Evolutionary conservation across 2,797 vertebrate species (phyloP), one percentile per base, ranked within the genome.

Genomic region (Mionectes olivaceus): DNA sequence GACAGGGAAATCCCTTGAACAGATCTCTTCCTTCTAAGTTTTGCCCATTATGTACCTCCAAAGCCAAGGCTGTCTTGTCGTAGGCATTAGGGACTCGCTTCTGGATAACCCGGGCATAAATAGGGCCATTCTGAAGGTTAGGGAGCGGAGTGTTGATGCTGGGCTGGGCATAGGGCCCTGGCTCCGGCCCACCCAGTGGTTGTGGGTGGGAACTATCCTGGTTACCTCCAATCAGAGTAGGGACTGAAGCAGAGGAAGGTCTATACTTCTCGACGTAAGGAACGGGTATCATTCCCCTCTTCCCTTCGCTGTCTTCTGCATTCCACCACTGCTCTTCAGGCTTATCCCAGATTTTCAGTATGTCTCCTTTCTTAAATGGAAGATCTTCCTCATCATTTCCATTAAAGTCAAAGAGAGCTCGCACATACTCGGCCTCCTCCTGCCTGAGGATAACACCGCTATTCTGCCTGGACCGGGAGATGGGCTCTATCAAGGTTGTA

Each of bases 281-380:
- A 96, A 99, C 99, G 10, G 99, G 99, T 92, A 99, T 99, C 99
- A 99, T 99, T 94, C 99, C 99, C 33, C 98, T 98, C 90, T 99
- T 98, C 92, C 99, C 99, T 75, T 99, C 99, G 64, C 97, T 98
- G 98, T 99, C 99, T 98, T 99, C 98, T 55, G 99, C 99, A 22
- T 99, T 99, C 99, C 99, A 99, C 99, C 99, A 99, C 96, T 99
- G 99, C 98, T 99, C 99, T 98, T 99, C 99, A 22, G 99, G 99
- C 90, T 99, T 99, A 98, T 99, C 99, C 55, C 99, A 97, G 94
- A 99, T 99, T 86, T 98, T 98, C 81, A 99, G 98, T 80, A 99
- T 97, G 91, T 99, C 99, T 56, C 99, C 99, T 98, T 99, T 99
- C 97, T 99, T 98, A 98, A 99, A 99, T 5, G 99, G 99, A 92